Percentiles rank a stretch among this genome's conserved stretches.
phyloP scores from a whole-genome alignment of 2,888 invertebrate species.

The Teleiodes luculella region DNA sequence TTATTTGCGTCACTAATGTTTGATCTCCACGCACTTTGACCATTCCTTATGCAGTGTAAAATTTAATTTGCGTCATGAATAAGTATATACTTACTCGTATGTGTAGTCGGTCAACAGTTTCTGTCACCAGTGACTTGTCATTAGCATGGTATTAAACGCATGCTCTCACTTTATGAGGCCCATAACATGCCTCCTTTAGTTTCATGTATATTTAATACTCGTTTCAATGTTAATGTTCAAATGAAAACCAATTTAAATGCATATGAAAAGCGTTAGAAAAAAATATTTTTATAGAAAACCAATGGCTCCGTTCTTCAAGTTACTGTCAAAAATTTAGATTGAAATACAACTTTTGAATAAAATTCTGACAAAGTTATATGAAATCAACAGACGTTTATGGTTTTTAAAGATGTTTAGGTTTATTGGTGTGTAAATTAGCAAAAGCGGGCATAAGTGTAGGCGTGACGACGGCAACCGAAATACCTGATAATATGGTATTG shows the following conservation, averaged over 20 bases:
- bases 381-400: background rate
- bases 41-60: too few relatives aligned
- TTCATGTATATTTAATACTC: constrained; percentile 12
- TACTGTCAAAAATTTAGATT: background rate
- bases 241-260: constrained; percentile 10
- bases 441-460: background rate
- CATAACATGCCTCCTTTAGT: constrained; percentile 7
- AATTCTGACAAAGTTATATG: background rate
- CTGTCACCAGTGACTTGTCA: background rate
- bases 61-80: background rate
- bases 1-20: background rate
- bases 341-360: background rate
- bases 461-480: background rate
- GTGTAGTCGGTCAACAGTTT: background rate
- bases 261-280: constrained; percentile 1
- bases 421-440: constrained; percentile 3
- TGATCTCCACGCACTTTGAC: too few relatives aligned
- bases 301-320: background rate
- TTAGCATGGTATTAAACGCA: constrained; percentile 2
- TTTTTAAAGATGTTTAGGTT: background rate
- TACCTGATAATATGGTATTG: background rate
- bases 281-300: background rate
- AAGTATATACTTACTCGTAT: background rate
- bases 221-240: constrained; percentile 11
- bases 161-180: constrained; percentile 2